phyloP scores from a whole-genome alignment of 2,888 invertebrate species.

The Volucella inanis region DNA sequence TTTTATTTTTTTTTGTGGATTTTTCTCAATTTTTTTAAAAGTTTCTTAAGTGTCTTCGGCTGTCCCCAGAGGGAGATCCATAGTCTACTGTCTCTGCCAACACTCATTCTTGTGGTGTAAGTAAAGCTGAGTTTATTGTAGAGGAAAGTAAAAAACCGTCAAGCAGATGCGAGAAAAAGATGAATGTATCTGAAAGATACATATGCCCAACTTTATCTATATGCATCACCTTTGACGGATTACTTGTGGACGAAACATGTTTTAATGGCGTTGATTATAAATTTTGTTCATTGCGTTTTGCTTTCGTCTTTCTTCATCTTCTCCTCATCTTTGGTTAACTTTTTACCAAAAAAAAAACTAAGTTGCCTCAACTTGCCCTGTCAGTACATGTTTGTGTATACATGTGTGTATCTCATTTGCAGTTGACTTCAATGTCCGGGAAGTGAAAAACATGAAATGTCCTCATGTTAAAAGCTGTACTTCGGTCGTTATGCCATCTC shows the following conservation, averaged over 20 bases:
- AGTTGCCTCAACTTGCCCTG: constrained; percentile 8
- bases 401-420: background rate
- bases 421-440: constrained; percentile 50
- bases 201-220: constrained; percentile 62
- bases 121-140: constrained; percentile 17
- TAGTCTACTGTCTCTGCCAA: background rate
- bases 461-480: constrained; percentile 63
- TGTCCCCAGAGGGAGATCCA: constrained; percentile 35
- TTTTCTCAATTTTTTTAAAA: constrained; percentile 11
- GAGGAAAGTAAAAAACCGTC: background rate
- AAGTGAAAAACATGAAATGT: constrained; percentile 67
- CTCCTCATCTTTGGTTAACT: background rate
- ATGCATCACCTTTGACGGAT: constrained; percentile 74
- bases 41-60: constrained; percentile 6
- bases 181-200: constrained; percentile 69
- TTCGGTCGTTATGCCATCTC: constrained; percentile 47
- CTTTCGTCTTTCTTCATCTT: constrained; percentile 2
- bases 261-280: constrained; percentile 72
- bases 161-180: constrained; percentile 73
- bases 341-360: constrained; percentile 1
- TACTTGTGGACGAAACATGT: constrained; percentile 73
- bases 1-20: constrained; percentile 57
- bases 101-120: constrained; percentile 19
- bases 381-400: background rate
- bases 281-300: constrained; percentile 47